Percentiles rank a stretch among this genome's conserved stretches.
Conservation (phyloP, 2,797 vertebrate species). For the Poecilia picta region DNA sequence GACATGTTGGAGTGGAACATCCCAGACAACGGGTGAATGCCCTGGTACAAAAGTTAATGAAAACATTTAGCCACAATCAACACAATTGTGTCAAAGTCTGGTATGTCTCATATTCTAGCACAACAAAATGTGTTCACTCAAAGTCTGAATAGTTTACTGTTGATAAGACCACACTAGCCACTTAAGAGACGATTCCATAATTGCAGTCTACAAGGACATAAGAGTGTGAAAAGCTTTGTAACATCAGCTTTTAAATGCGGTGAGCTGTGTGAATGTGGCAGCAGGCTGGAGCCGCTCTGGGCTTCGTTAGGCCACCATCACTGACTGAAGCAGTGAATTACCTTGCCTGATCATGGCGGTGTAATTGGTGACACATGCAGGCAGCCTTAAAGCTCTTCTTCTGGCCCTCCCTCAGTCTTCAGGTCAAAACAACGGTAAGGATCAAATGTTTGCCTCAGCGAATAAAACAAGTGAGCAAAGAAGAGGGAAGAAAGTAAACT, state of each 20-base stretch:
- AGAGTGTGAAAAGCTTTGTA: conserved; percentile 22
- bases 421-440: conserved; percentile 69
- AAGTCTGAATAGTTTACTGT: not conserved
- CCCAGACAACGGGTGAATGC: not conserved
- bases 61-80: not conserved
- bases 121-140: not conserved
- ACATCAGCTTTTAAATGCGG: conserved; percentile 45
- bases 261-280: conserved; percentile 43
- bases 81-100: not conserved
- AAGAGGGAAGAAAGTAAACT: conserved; percentile 29
- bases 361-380: conserved; percentile 83
- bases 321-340: conserved; percentile 70
- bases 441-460: conserved; percentile 77
- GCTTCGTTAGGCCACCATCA: conserved; percentile 72
- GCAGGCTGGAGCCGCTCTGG: conserved; percentile 61
- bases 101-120: not conserved
- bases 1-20: not conserved
- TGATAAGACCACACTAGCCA: not conserved
- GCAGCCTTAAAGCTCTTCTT: conserved; percentile 62
- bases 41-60: not conserved
- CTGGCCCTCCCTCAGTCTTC: conserved; percentile 37
- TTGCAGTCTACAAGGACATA: conserved; percentile 7
- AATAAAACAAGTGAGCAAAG: conserved; percentile 51
- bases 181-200: conserved; percentile 13
- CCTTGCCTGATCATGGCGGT: conserved; percentile 60